Percentiles rank a stretch among this genome's conserved stretches.
These are phyloP conservation scores for Gymnobelideus leadbeateri DNA, from an alignment of 2,113 vertebrate species.

Conservation along the genomic window DNA sequence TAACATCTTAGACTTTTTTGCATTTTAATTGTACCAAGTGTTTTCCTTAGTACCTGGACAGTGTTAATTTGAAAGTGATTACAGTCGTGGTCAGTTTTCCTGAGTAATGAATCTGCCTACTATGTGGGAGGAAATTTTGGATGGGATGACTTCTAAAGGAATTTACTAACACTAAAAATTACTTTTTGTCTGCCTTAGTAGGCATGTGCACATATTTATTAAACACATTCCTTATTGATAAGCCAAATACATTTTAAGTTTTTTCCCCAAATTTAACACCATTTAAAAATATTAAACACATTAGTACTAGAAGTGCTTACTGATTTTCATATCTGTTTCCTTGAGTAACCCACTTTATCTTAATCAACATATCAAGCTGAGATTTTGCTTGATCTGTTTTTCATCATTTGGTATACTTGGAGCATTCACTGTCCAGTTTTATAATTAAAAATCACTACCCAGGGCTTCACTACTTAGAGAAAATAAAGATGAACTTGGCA, in stretches of 20 bases:
- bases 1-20: not conserved
- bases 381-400: not conserved
- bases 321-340: conserved; percentile 13
- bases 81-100: not conserved
- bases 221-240: too few relatives aligned
- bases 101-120: not conserved
- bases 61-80: not conserved
- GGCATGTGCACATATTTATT: too few relatives aligned
- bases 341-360: not conserved
- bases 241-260: too few relatives aligned
- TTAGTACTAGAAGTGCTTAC: not conserved
- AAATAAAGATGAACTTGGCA: not conserved
- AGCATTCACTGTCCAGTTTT: conserved; percentile 19
- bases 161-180: not conserved
- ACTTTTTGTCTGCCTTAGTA: not conserved
- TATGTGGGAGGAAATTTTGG: not conserved
- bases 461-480: too few relatives aligned
- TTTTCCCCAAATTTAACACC: not conserved
- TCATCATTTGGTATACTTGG: conserved; percentile 30
- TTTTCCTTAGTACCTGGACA: not conserved
- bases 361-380: not conserved
- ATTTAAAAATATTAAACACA: conserved; percentile 23
- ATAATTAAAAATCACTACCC: not conserved
- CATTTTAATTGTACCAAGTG: not conserved
- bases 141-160: not conserved